These are phyloP conservation scores for Trichechus manatus DNA, from an alignment of 2,113 vertebrate genomes.

Conservation along the genomic window DNA sequence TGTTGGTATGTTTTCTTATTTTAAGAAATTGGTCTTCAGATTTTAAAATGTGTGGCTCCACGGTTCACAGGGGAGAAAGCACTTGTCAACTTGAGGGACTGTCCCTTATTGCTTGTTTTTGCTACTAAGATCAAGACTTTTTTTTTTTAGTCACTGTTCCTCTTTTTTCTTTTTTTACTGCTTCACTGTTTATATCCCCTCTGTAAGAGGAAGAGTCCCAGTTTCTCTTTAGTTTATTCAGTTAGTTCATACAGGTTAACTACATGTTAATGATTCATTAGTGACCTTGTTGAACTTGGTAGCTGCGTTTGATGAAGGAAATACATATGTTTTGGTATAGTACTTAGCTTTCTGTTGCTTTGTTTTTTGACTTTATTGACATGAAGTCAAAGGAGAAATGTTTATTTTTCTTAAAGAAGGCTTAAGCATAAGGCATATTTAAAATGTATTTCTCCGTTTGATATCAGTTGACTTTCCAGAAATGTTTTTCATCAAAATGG, in stretches of 20 bases:
- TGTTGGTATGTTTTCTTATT: neutral
- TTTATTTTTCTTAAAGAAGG: slow-evolving; percentile 57
- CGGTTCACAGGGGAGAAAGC: neutral
- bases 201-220: neutral
- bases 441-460: slow-evolving; percentile 55
- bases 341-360: neutral
- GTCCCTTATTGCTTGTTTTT: neutral
- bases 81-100: neutral
- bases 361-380: slow-evolving; percentile 34
- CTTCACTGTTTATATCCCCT: neutral
- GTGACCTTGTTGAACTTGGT: neutral
- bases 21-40: neutral
- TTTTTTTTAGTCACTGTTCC: neutral
- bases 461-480: slow-evolving; percentile 49
- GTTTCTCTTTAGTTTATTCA: neutral
- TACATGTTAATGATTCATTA: neutral
- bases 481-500: slow-evolving; percentile 62
- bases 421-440: slow-evolving; percentile 31
- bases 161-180: neutral
- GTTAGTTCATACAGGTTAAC: neutral
- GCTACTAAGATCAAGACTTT: neutral
- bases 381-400: neutral
- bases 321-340: neutral
- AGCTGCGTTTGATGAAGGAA: neutral
- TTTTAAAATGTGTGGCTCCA: neutral